Percentiles rank a stretch among this genome's conserved stretches.
These are phyloP conservation scores for Actinostola sp. DNA, from an alignment of 92 coral and sea anemone species.

Conservation along the genomic window DNA sequence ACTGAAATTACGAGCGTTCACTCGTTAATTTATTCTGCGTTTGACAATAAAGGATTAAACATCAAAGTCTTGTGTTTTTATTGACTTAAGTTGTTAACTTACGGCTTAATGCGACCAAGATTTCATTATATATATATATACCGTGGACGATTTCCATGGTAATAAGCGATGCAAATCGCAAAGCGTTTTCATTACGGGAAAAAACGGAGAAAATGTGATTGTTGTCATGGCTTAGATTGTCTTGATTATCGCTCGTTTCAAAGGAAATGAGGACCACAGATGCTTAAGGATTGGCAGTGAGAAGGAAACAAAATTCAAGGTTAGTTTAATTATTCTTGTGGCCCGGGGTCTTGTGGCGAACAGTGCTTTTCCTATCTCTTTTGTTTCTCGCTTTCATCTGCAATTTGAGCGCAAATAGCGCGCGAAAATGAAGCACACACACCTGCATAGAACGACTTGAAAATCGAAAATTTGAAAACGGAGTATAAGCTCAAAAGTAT, in stretches of 20 bases:
- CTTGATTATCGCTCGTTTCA: neutral
- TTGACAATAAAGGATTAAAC: conserved; percentile 5
- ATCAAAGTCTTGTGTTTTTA: conserved; percentile 9
- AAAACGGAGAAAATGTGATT: too few species aligned
- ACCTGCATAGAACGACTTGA: too few species aligned
- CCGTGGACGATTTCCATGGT: conserved; percentile 31
- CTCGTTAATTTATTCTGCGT: conserved; percentile 3
- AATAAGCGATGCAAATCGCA: conserved; percentile 27
- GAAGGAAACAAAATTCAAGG: neutral
- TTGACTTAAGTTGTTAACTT: conserved; percentile 35
- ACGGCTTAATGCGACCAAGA: conserved; percentile 8
- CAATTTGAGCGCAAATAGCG: too few species aligned
- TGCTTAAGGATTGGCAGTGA: neutral
- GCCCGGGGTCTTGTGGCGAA: too few species aligned
- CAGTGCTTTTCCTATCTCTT: neutral
- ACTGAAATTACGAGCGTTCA: too few species aligned
- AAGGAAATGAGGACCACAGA: conserved; percentile 4
- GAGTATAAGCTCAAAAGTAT: too few species aligned
- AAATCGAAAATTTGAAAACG: too few species aligned
- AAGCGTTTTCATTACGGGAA: too few species aligned
- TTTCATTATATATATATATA: conserved; percentile 4
- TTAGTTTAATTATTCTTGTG: too few species aligned
- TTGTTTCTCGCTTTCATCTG: too few species aligned
- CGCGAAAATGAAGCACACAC: too few species aligned
- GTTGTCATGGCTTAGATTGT: neutral